Evolutionary conservation across 2,113 vertebrate species (phyloP).

Genomic region (Leptocoma aspasia): DNA sequence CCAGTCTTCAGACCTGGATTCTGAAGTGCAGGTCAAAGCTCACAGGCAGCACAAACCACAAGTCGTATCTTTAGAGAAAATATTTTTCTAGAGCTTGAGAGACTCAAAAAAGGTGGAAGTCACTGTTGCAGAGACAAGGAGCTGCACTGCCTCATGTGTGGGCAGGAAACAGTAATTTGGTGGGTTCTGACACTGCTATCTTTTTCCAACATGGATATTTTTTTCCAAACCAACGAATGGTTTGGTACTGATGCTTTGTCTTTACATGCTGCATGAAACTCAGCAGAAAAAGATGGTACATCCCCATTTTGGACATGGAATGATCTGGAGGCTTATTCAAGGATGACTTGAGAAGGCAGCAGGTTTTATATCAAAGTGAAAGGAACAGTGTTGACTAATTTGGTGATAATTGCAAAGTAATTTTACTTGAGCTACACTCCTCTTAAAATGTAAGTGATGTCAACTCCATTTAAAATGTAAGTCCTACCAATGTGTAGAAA

Average conservation of each 20-base stretch:
- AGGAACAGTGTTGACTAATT: background rate
- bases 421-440: background rate
- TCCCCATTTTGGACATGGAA: background rate
- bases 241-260: background rate
- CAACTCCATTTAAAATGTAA: background rate
- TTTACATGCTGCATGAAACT: background rate
- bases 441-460: background rate
- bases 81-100: background rate
- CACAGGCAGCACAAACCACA: background rate
- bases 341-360: background rate
- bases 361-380: background rate
- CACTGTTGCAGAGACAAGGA: background rate
- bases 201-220: background rate
- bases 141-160: fast-evolving
- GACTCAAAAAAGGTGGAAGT: background rate
- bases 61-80: background rate
- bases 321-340: background rate
- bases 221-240: background rate
- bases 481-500: background rate
- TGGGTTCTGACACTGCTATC: background rate
- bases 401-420: background rate
- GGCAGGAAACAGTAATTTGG: background rate
- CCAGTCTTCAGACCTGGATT: background rate
- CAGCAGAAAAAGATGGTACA: background rate
- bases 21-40: background rate